Evolutionary conservation across 2,797 vertebrate species (phyloP).

Genomic region (Parotocinclus haroldoi): DNA sequence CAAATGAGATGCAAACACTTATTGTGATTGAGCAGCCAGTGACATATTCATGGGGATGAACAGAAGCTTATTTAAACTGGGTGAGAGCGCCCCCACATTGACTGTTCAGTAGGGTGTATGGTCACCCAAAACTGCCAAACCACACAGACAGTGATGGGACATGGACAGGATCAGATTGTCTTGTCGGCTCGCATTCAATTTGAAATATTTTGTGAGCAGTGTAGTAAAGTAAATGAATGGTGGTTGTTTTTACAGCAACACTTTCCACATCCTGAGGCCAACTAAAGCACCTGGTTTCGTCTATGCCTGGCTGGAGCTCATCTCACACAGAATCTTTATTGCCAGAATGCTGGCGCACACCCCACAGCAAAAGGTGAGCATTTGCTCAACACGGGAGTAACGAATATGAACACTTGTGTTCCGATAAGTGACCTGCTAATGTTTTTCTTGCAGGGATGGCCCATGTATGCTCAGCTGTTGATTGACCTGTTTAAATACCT

Average conservation of each 20-base stretch:
- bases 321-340: slow-evolving; percentile 98
- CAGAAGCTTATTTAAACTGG: no score
- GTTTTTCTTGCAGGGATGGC: slow-evolving; percentile 83
- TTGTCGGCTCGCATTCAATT: no score
- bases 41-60: no score
- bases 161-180: no score
- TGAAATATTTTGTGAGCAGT: no score
- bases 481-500: slow-evolving; percentile 98
- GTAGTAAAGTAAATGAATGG: no score
- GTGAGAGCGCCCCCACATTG: no score
- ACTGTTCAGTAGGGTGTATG: no score
- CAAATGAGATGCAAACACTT: no score
- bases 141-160: no score
- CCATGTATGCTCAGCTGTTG: slow-evolving; percentile 97
- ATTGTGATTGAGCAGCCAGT: no score
- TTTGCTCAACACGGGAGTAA: not conserved
- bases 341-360: slow-evolving; percentile 99
- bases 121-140: no score
- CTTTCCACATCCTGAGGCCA: slow-evolving; percentile 98
- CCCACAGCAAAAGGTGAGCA: slow-evolving; percentile 95
- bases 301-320: slow-evolving; percentile 98
- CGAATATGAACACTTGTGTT: not conserved
- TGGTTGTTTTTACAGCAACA: slow-evolving; percentile 78
- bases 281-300: slow-evolving; percentile 99
- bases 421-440: not conserved